These are phyloP conservation scores for Phocides pigmalion DNA, from an alignment of 1,140 invertebrate genomes.

Conservation along the genomic window DNA sequence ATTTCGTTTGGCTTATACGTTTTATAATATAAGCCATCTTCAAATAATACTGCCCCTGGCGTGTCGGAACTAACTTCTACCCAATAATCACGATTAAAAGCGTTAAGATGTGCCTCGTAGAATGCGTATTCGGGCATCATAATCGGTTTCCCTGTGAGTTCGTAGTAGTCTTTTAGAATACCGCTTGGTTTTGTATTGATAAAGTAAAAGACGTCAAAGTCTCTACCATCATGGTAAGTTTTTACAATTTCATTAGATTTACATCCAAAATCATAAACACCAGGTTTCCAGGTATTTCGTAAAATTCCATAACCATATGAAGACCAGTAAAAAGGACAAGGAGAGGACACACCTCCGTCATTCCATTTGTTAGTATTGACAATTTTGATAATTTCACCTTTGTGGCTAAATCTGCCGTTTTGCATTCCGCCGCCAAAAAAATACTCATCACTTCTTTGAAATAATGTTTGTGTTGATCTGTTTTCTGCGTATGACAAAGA, in stretches of 20 bases:
- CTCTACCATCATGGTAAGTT: slow-evolving; percentile 51
- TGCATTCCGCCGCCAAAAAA: slow-evolving; percentile 77
- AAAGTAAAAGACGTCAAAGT: slow-evolving; percentile 70
- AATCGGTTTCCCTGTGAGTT: slow-evolving; percentile 68
- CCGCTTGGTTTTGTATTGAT: slow-evolving; percentile 58
- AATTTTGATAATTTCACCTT: slow-evolving; percentile 67
- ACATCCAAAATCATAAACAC: slow-evolving; percentile 66
- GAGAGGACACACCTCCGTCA: slow-evolving; percentile 69
- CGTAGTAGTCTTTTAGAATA: slow-evolving; percentile 71
- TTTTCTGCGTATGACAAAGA: slow-evolving; percentile 53
- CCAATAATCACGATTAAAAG: slow-evolving; percentile 78
- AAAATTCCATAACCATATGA: slow-evolving; percentile 68
- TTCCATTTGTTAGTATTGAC: slow-evolving; percentile 67
- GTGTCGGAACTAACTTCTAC: slow-evolving; percentile 55
- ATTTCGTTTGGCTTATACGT: slow-evolving; percentile 65
- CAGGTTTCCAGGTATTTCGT: slow-evolving; percentile 70
- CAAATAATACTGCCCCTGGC: slow-evolving; percentile 60
- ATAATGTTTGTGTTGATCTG: slow-evolving; percentile 50
- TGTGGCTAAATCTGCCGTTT: slow-evolving; percentile 73
- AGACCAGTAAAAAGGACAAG: slow-evolving; percentile 75
- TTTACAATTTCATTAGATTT: slow-evolving; percentile 43
- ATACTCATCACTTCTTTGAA: slow-evolving; percentile 60
- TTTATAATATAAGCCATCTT: slow-evolving; percentile 74
- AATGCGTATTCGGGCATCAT: slow-evolving; percentile 71
- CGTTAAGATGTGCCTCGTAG: slow-evolving; percentile 74